Base-by-base conservation (phyloP, 92 coral and sea anemone species). In the Bergia puertoricense region DNA sequence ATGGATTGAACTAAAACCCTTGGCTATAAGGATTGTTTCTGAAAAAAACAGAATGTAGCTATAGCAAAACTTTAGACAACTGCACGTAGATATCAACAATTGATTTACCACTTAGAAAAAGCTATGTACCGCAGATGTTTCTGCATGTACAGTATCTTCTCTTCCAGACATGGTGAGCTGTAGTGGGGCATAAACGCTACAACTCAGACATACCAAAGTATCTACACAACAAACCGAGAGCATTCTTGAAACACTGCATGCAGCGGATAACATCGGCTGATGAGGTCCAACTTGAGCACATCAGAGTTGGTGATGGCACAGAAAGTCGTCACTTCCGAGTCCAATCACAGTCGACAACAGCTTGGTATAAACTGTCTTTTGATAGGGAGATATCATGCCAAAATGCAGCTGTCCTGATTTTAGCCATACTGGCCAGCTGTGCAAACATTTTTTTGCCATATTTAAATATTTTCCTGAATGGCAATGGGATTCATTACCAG, bases 91-190 rank as follows among this genome's bases (percentile, higher is more conserved):
- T 30, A 71, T 39, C 39, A 71, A 71, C 76, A 71, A 71, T 11
- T 36, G 41, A 71, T 71, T 71, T 71, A 36, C 40, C 76, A 23
- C 10, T 36, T 71, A 5, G n/a, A 36, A 67, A 71, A 71, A 9
- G 10, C 5, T 6, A 71, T 71, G 76, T 71, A 71, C 76, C 76
- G 6, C 76, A 71, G 76, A 71, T 36, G 15, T 71, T 71, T 71
- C 76, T 30, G 76, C 76, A 71, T 71, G 69, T 46, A 54, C 46
- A 46, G 1, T 51, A 13, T 38, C 76, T 74, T 76, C 44, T 67
- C 57, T 88, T 82, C 45, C 85, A 92, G 95, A 89, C 90, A 92
- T 80, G 87, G 88, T 76, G 91, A 92, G 89, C 81, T 86, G 59
- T 30, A 82, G 90, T 74, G 89, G 73, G 36, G 80, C 76, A 44